Evolutionary conservation across 2,888 invertebrate species (phyloP).

Genomic region (Lamellibrachia columna): DNA sequence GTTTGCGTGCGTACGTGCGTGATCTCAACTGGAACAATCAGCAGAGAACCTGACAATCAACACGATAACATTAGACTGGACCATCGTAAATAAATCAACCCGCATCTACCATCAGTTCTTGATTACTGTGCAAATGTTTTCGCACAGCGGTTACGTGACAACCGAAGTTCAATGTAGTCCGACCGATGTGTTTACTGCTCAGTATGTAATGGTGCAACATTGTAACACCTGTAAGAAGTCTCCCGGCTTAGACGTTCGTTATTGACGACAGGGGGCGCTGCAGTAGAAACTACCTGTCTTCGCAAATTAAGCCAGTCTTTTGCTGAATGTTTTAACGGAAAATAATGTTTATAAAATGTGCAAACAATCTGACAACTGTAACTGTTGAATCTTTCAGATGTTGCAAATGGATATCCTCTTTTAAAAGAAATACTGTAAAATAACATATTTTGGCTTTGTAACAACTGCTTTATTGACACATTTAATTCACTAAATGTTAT

Average conservation of each 20-base stretch:
- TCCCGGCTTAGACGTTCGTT: neutral
- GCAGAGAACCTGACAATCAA: neutral
- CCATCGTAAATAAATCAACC: neutral
- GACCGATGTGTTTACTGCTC: neutral
- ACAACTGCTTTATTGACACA: too few relatives aligned
- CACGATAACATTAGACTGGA: neutral
- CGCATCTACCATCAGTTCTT: neutral
- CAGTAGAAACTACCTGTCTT: neutral
- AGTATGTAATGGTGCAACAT: neutral
- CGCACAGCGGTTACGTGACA: neutral
- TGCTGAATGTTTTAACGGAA: neutral
- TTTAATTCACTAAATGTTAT: too few relatives aligned
- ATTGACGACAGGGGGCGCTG: neutral
- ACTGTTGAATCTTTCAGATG: neutral
- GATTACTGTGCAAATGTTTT: conserved; percentile 16
- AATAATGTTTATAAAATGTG: neutral
- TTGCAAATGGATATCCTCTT: too few relatives aligned
- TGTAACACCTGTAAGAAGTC: neutral
- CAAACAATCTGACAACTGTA: neutral
- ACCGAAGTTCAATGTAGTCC: neutral
- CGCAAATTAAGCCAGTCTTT: neutral
- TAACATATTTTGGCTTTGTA: too few relatives aligned
- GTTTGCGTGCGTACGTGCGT: neutral
- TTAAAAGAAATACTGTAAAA: too few relatives aligned
- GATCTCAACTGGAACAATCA: neutral